Evolutionary conservation across 2,888 invertebrate species (phyloP).

Genomic region (Drosophila meridiana): DNA sequence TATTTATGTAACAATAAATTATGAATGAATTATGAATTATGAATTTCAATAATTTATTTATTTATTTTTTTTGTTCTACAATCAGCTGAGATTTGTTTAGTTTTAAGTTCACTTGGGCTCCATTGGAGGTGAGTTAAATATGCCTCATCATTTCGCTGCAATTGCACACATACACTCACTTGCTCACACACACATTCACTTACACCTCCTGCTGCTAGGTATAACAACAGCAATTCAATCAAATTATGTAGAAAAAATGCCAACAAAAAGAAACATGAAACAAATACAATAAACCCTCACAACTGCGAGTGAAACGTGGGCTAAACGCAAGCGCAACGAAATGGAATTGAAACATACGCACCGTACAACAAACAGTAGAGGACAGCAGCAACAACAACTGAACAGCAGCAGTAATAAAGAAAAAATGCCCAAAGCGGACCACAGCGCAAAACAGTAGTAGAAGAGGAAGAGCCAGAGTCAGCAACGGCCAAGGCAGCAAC

Average conservation of each 20-base stretch:
- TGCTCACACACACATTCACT: neutral
- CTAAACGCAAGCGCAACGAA: slow-evolving; percentile 20
- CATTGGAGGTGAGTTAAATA: neutral
- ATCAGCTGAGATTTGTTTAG: neutral
- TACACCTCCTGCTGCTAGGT: neutral
- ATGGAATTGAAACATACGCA: slow-evolving; percentile 56
- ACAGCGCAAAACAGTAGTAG: slow-evolving; percentile 34
- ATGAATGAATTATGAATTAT: neutral
- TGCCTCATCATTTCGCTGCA: slow-evolving; percentile 1
- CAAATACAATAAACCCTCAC: slow-evolving; percentile 11
- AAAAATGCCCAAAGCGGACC: slow-evolving; percentile 48
- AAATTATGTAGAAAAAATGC: slow-evolving; percentile 18
- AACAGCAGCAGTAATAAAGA: slow-evolving; percentile 18
- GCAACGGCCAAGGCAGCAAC: slow-evolving; percentile 10
- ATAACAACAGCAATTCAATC: slow-evolving; percentile 5
- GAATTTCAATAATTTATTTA: neutral
- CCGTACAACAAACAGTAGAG: slow-evolving; percentile 9
- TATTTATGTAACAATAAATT: slow-evolving; percentile 5
- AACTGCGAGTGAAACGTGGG: slow-evolving; percentile 26
- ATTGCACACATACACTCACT: neutral
- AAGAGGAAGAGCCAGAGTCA: slow-evolving; percentile 23
- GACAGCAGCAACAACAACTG: slow-evolving; percentile 6
- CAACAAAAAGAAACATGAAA: neutral
- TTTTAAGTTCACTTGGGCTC: neutral
- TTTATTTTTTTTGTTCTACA: too few species aligned